A percentile compares a stretch with the other conserved stretches of the same genome.
Evolutionary conservation across 2,113 vertebrate genomes (phyloP).

Genomic region (Sula dactylatra): DNA sequence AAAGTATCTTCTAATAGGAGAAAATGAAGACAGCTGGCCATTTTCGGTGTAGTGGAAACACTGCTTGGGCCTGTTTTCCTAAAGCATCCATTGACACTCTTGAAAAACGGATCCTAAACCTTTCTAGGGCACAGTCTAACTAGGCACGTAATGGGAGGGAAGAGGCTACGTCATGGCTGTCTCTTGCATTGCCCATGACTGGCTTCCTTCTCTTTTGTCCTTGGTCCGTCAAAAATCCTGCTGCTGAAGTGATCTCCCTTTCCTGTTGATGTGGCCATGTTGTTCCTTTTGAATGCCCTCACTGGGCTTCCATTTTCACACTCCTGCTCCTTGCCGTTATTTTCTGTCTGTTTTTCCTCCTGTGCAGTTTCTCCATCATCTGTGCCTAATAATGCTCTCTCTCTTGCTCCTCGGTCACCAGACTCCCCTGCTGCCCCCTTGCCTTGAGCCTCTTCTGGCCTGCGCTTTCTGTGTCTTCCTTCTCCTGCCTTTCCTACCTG

Average conservation of each 20-base stretch:
- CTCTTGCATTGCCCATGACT: not conserved
- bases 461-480: not conserved
- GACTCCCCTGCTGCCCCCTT: not conserved
- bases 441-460: not conserved
- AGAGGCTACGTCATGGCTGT: not conserved
- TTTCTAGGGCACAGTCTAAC: not conserved
- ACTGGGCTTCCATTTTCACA: not conserved
- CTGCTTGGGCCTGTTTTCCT: not conserved
- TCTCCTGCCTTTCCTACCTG: not conserved
- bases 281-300: not conserved
- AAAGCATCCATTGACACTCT: not conserved
- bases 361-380: not conserved
- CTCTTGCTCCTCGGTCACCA: not conserved
- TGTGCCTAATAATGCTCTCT: not conserved
- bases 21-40: not conserved
- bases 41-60: not conserved
- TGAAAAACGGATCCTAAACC: not conserved
- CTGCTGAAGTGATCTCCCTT: not conserved
- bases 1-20: not conserved
- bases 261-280: not conserved
- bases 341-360: not conserved
- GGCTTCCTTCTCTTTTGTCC: not conserved
- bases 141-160: not conserved
- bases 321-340: not conserved
- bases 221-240: not conserved